Evolutionary conservation across 2,888 invertebrate species (phyloP), one percentile per base, ranked within the genome.

Genomic region (Embidobia sp.): DNA sequence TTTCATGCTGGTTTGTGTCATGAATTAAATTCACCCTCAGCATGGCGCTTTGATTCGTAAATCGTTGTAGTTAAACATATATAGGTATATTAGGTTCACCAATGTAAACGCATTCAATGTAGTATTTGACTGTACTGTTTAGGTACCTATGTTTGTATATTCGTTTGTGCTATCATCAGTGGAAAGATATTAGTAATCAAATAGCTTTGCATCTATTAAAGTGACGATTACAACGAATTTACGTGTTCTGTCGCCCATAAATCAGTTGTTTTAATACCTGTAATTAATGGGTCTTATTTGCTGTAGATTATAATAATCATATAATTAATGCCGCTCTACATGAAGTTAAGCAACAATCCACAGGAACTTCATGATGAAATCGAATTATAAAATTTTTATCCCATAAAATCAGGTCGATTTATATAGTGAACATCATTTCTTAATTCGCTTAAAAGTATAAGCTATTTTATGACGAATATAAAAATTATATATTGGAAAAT

Each of bases 11-110:
- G 73, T 67, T 77, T 76, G 76, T 76, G 63, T 63, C 69, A 72
- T 72, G 72, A 72, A 72, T 72, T 66, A 72, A 70, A 66, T 77
- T 72, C 72, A 72, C 66, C 67, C 49, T 67, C 53, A 59, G 67
- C 53, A 63, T 63, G 44, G 67, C 67, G 77, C 77, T 77, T 77
- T 74, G 77, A 77, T 77, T 77, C 73, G 73, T 69, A 74, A 67
- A 69, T 77, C 55, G 64, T 73, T 74, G 77, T 63, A 77, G 73
- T 51, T 73, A 74, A 74, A 67, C 67, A 53, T 69, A 77, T 63
- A 77, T 69, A 73, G 67, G 73, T 77, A 73, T 67, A 72, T 77
- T 77, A 67, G 77, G 77, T 77, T 63, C 48, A 53, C 77, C 77
- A 73, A 42, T 69, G 72, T 73, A 77, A 77, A 77, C 69, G 69